Evolutionary conservation across 2,113 vertebrate genomes (phyloP).

Genomic region (Xiphophorus maculatus): DNA sequence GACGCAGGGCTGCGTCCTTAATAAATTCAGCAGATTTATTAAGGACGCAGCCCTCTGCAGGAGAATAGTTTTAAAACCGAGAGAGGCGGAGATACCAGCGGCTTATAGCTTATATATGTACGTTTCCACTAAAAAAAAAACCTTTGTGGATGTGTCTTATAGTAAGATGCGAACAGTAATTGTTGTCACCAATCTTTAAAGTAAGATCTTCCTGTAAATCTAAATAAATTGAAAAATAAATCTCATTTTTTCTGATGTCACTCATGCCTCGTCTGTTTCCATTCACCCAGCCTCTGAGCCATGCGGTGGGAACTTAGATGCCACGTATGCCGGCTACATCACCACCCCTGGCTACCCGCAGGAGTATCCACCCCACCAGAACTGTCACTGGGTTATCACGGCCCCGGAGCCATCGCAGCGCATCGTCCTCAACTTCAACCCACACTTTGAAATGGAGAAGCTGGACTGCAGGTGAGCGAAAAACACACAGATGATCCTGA

Average conservation of each 20-base stretch:
- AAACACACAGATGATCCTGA: not conserved
- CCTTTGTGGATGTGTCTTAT: no score
- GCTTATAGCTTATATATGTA: no score
- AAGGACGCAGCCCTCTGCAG: no score
- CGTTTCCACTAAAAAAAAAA: no score
- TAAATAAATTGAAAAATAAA: not conserved
- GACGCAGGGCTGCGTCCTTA: no score
- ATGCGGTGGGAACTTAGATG: slow-evolving; percentile 90
- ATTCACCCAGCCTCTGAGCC: slow-evolving; percentile 71
- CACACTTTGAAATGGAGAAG: slow-evolving; percentile 97
- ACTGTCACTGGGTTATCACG: slow-evolving; percentile 95
- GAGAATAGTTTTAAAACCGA: no score
- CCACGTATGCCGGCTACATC: slow-evolving; percentile 94
- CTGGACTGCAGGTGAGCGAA: slow-evolving; percentile 92
- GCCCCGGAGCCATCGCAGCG: slow-evolving; percentile 92
- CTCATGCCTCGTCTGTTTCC: not conserved
- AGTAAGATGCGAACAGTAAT: no score
- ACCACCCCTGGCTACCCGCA: slow-evolving; percentile 97
- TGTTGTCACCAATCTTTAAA: not conserved
- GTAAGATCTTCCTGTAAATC: not conserved
- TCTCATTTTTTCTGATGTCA: not conserved
- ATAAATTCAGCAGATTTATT: no score
- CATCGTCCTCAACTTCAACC: slow-evolving; percentile 99
- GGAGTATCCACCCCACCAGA: slow-evolving; percentile 97
- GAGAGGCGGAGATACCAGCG: no score